Conservation (phyloP, 2,113 vertebrate species). For the Orientallactaga bullata region DNA sequence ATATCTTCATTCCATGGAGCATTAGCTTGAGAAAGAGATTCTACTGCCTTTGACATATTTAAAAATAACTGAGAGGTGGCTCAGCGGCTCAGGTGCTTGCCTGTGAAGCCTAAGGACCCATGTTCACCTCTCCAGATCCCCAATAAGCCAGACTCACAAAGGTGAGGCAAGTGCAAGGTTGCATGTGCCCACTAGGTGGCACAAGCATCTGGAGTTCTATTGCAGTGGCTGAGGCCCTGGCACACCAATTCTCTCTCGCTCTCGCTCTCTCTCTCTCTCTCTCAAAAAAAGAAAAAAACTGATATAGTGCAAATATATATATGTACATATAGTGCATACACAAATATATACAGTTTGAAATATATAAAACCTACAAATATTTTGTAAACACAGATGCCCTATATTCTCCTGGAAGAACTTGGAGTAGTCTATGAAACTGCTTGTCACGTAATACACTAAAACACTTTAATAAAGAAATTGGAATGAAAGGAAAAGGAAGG, state of each 20-base stretch:
- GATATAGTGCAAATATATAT: not conserved
- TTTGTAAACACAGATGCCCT: not conserved
- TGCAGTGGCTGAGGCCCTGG: too few relatives aligned
- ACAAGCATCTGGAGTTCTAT: too few relatives aligned
- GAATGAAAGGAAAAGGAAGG: not conserved
- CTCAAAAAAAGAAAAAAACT: too few relatives aligned
- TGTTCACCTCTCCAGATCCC: too few relatives aligned
- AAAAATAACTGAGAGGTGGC: not conserved
- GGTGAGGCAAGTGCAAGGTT: too few relatives aligned
- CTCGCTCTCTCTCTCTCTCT: too few relatives aligned
- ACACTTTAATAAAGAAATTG: not conserved
- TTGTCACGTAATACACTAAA: not conserved
- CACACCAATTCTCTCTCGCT: too few relatives aligned
- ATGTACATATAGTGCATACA: not conserved
- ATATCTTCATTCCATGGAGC: not conserved
- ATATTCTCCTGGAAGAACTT: not conserved
- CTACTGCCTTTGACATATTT: not conserved
- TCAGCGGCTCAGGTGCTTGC: too few relatives aligned
- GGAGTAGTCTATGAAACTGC: not conserved
- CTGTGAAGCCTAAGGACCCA: too few relatives aligned
- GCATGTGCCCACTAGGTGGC: too few relatives aligned
- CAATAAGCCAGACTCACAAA: too few relatives aligned
- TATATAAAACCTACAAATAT: not conserved
- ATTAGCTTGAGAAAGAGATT: not conserved
- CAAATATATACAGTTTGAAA: not conserved